A percentile compares a stretch with the other conserved stretches of the same genome.
These are phyloP conservation scores for Enteromius fasciolatus DNA, from an alignment of 2,797 vertebrate species.

Conservation along the genomic window DNA sequence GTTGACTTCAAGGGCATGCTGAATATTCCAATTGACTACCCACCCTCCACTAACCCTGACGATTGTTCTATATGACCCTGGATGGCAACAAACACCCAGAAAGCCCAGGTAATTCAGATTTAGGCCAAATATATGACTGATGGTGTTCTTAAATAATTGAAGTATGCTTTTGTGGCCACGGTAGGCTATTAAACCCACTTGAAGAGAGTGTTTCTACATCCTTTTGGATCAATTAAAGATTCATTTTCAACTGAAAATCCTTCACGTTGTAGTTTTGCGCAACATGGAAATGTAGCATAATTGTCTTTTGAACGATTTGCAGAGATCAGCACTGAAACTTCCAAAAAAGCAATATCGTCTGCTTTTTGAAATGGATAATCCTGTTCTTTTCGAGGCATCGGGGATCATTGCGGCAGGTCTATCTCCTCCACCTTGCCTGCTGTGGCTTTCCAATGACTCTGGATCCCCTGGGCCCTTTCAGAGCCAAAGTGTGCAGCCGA, in stretches of 20 bases:
- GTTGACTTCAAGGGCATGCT: constrained; percentile 60
- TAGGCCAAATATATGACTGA: constrained; percentile 32
- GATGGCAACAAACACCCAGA: constrained; percentile 46
- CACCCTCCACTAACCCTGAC: constrained; percentile 57
- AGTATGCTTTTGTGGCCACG: constrained; percentile 17
- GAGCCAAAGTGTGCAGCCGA: constrained; percentile 80
- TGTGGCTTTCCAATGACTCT: constrained; percentile 59
- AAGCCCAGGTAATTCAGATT: constrained; percentile 44
- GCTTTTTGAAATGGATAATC: constrained; percentile 47
- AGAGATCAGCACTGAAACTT: constrained; percentile 33
- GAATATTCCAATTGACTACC: constrained; percentile 65
- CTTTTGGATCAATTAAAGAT: constrained; percentile 38
- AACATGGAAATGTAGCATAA: constrained; percentile 10
- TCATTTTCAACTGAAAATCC: constrained; percentile 34
- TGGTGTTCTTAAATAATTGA: constrained; percentile 43
- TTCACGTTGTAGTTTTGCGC: constrained; percentile 26
- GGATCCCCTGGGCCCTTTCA: constrained; percentile 77
- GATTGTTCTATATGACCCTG: constrained; percentile 52
- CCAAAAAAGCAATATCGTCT: constrained; percentile 37
- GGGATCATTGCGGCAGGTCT: constrained; percentile 32
- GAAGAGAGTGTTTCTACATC: background rate
- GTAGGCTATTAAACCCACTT: constrained; percentile 8
- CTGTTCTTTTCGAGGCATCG: constrained; percentile 20
- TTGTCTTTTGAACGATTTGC: constrained; percentile 4
- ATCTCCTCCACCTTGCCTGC: constrained; percentile 33